Base-by-base conservation (phyloP, 2,797 vertebrate genomes). In the Catharus ustulatus region DNA sequence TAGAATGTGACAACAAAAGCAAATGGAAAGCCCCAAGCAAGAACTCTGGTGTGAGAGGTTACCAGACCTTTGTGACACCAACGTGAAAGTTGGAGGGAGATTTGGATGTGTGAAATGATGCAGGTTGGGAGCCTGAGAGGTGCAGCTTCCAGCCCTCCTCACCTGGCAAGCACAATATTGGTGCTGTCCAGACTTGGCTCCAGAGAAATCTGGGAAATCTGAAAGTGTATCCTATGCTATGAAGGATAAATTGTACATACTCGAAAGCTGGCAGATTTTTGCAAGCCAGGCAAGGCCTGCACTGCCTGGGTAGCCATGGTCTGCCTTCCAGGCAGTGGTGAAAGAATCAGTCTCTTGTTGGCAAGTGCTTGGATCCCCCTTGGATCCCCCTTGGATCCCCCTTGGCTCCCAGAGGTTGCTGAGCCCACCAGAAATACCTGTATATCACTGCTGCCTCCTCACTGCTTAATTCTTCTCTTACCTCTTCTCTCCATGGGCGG, bases 21-120 rank as follows among this genome's bases (percentile, higher is more conserved):
- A 81, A 89, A 58, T 22, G 84, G 89, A 93, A 96, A 96, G 52
- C 34, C 90, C 84, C 91, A 40, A 29, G 52, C 32, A 71, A 52
- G 23, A 59, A 69, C 59, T 30, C 13, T 27, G 30, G 15, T 51
- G 15, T 43, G 58, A 82, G 61, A 51, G 3, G 1, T 58, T 73
- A 69, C 19, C 29, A 61, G 66, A 48, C 3, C 38, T 67, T 43
- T 64, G 69, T 51, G 12, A 81, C 38, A 57, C 5, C 22, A 67
- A 1, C 18, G 5, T 32, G 45, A 18, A 78, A 54, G 9, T 38
- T 42, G 48, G 61, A 74, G 40, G 32, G 45, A 67, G 36, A 32
- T 67, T 34, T 80, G 69, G 21, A 30, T 46, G 30, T 29, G n/a
- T 23, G 40, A 1, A 1, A 13, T 10, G 17, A 1, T 16, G 52